phyloP scores from a whole-genome alignment of 2,888 invertebrate species.

The Drosophila trichaetosa region DNA sequence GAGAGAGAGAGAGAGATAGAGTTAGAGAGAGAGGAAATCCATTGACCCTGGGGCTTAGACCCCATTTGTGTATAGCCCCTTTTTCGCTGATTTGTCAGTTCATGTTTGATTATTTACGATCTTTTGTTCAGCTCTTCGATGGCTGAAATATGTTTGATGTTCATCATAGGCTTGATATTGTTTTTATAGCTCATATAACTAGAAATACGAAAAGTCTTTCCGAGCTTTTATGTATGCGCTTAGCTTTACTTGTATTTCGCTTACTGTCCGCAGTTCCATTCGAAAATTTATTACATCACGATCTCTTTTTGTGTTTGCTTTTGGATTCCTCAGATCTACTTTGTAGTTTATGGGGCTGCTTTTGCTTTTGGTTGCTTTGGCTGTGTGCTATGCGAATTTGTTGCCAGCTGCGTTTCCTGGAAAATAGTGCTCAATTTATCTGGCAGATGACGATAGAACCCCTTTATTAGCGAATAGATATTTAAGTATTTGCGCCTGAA shows the following conservation, averaged over 20 bases:
- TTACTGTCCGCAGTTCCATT: slow-evolving; percentile 41
- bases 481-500: slow-evolving; percentile 13
- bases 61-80: slow-evolving; percentile 27
- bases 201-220: slow-evolving; percentile 26
- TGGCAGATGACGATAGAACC: slow-evolving; percentile 41
- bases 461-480: slow-evolving; percentile 20
- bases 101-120: slow-evolving; percentile 73
- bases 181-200: slow-evolving; percentile 48
- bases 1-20: no score
- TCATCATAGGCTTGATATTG: slow-evolving; percentile 45
- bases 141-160: slow-evolving; percentile 49
- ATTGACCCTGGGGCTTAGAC: slow-evolving; percentile 37
- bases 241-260: slow-evolving; percentile 27
- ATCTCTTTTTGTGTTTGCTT: slow-evolving; percentile 53
- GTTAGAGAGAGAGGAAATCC: slow-evolving; percentile 19
- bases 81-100: slow-evolving; percentile 67
- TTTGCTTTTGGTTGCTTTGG: slow-evolving; percentile 29
- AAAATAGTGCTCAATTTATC: slow-evolving; percentile 52
- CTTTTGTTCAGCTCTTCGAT: slow-evolving; percentile 50
- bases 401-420: slow-evolving; percentile 74
- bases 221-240: slow-evolving; percentile 24
- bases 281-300: slow-evolving; percentile 79
- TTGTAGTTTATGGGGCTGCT: slow-evolving; percentile 63
- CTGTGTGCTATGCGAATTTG: slow-evolving; percentile 52
- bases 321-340: slow-evolving; percentile 61